Evolutionary conservation across 1,140 invertebrate genomes (phyloP), one percentile per base, ranked within the genome.

Genomic region (Drosophila truncata): DNA sequence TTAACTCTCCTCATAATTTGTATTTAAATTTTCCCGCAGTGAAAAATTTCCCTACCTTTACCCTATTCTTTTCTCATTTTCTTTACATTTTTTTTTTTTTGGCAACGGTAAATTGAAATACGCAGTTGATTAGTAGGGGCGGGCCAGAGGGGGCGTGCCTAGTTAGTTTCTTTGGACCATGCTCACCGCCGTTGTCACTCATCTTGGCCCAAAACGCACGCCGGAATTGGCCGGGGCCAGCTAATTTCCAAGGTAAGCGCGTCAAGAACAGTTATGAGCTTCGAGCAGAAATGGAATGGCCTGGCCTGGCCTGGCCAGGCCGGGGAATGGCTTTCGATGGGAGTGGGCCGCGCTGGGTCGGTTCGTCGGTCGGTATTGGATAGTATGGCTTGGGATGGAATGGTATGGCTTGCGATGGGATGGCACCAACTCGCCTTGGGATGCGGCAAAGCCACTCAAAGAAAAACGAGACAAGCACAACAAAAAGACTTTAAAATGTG

Each of bases 201-300:
- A 72, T 62, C 47, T 55, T 67, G 84, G 83, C 67, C 84, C 80
- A 87, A 87, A 86, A 86, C 83, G 83, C 83, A 86, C 76, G 63
- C 70, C 41, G 83, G 65, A 66, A 65, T 78, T 73, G 62, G 57
- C 74, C 74, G 37, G 31, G 18, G 14, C 41, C 79, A 77, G 78
- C 83, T 87, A 87, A 87, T 86, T 86, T 80, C 62, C 67, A 87
- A 87, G 79, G 84, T 78, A 87, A 87, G 83, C 83, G 83, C 84
- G 85, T 88, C 84, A 88, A 90, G 85, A 88, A 88, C 84, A 90
- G 84, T 88, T 88, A 88, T 88, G 84, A 88, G 84, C 84, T 84
- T 64, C 70, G 77, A 86, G 82, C 75, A 44, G 41, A 35, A 74
- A 47, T 54, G 71, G 47, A 62, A 47, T 74, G 27, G 50, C 41